Percentiles rank a stretch among this genome's conserved stretches.
Evolutionary conservation across 2,797 vertebrate genomes (phyloP).

Genomic region (Amblyopsis hoosieri): DNA sequence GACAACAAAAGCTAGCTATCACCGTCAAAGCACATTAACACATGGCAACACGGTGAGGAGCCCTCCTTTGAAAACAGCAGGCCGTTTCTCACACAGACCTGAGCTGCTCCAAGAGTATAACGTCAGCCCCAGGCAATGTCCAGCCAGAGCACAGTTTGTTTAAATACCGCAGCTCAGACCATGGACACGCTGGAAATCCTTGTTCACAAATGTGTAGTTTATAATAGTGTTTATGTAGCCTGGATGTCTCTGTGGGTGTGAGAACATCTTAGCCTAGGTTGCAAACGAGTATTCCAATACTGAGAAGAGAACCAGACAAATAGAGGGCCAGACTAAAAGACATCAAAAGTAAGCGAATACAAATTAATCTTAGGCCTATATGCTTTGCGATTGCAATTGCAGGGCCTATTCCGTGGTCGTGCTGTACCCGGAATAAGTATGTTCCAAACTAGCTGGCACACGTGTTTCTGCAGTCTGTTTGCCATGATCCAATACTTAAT

Average conservation of each 20-base stretch:
- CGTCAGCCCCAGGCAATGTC: constrained; percentile 48
- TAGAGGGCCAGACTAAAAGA: constrained; percentile 21
- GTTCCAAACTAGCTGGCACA: constrained; percentile 35
- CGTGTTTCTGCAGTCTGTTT: no score
- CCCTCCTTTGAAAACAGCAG: constrained; percentile 53
- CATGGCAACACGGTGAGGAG: constrained; percentile 51
- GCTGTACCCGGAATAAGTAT: constrained; percentile 56
- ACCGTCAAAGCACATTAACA: constrained; percentile 33
- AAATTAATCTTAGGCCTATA: background rate
- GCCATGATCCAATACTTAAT: no score
- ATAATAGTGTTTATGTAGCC: constrained; percentile 54
- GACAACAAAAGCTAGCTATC: constrained; percentile 25
- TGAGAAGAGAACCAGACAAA: constrained; percentile 23
- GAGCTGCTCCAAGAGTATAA: constrained; percentile 31
- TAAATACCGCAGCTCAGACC: constrained; percentile 33
- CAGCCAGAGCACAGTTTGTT: constrained; percentile 42
- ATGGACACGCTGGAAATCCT: constrained; percentile 40
- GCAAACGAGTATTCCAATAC: background rate
- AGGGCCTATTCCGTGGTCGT: constrained; percentile 15
- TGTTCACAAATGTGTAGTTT: constrained; percentile 64
- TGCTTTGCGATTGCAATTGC: no score
- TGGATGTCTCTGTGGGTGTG: constrained; percentile 24
- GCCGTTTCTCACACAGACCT: constrained; percentile 58
- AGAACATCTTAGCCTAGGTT: background rate
- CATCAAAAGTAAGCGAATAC: constrained; percentile 1